Base-by-base conservation (phyloP, 2,888 invertebrate species). In the Strigamia maritima region DNA sequence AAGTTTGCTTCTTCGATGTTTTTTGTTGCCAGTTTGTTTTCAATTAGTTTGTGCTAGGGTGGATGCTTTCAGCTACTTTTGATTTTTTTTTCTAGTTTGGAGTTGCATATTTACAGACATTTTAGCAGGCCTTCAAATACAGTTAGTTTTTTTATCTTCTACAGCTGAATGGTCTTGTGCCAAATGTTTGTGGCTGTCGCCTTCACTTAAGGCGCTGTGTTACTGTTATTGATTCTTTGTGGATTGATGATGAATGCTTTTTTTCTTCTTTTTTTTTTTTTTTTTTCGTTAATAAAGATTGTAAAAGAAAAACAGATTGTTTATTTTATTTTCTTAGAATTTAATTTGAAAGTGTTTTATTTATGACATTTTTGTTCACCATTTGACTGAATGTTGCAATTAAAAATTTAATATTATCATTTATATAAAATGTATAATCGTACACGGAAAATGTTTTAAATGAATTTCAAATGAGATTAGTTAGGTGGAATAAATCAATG, bases 151-250 rank as follows among this genome's bases (percentile, higher is more conserved):
- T 44, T 44, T 44, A 4, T 54, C 1, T 19, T 2, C 54, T n/a
- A 16, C 19, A 19, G 8, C 54, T 19, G 54, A 54, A 54, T 54
- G 54, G 54, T 54, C n/a, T 54, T 19, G 54, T 54, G 54, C 54
- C 54, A 54, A 54, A 54, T 70, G 70, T 70, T 70, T 70, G 70
- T 28, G 26, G 28, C 70, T 70, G 70, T 70, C 28, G 26, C 16
- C n/a, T 70, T 28, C 26, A 70, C n/a, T 28, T 70, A 28, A 3
- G 26, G 70, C 24, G 70, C 26, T 65, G 65, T 70, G 70, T 70
- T 16, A 26, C 70, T 70, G 70, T 28, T 70, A 70, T 70, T 70
- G 70, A 70, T 70, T 70, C 70, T 14, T 70, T 70, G 26, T 70
- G 70, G 70, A 70, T 70, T 70, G 70, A 70, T 70, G 70, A 70